Evolutionary conservation across 2,113 vertebrate genomes (phyloP).

Genomic region (Phylloscopus whistleri): DNA sequence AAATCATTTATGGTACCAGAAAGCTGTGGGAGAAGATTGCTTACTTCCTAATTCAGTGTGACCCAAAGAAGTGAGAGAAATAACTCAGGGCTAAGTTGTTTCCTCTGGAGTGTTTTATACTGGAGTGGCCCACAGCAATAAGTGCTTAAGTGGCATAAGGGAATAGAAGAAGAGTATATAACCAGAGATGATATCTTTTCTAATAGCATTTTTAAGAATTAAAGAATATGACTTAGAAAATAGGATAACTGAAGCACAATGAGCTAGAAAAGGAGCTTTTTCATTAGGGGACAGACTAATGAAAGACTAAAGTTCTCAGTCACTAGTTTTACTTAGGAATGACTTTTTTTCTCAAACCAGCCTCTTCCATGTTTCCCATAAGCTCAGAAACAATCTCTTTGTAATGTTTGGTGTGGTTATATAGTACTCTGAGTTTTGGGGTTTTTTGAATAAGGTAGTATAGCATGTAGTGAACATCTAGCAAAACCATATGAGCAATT

Average conservation of each 20-base stretch:
- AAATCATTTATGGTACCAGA: conserved; percentile 61
- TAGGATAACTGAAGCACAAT: conserved; percentile 66
- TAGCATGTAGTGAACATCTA: not conserved
- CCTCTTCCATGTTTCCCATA: not conserved
- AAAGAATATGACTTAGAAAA: conserved; percentile 65
- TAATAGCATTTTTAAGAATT: conserved; percentile 73
- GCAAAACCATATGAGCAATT: conserved; percentile 1
- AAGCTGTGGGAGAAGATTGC: conserved; percentile 62
- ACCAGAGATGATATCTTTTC: conserved; percentile 67
- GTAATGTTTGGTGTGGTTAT: not conserved
- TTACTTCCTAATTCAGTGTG: conserved; percentile 62
- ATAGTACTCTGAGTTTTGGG: not conserved
- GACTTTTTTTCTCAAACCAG: not conserved
- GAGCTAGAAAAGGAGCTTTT: conserved; percentile 66
- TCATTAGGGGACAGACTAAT: conserved; percentile 55
- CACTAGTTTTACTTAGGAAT: not conserved
- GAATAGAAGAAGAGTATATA: conserved; percentile 66
- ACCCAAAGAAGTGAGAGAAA: conserved; percentile 68
- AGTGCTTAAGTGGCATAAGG: conserved; percentile 72
- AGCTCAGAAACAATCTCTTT: not conserved
- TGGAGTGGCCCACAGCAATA: conserved; percentile 69
- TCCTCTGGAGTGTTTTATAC: conserved; percentile 62
- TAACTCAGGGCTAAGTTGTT: conserved; percentile 69
- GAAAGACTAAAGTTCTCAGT: not conserved
- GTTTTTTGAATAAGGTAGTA: not conserved